Evolutionary conservation across 2,888 invertebrate species (phyloP).

Genomic region (Micropterix aruncella): DNA sequence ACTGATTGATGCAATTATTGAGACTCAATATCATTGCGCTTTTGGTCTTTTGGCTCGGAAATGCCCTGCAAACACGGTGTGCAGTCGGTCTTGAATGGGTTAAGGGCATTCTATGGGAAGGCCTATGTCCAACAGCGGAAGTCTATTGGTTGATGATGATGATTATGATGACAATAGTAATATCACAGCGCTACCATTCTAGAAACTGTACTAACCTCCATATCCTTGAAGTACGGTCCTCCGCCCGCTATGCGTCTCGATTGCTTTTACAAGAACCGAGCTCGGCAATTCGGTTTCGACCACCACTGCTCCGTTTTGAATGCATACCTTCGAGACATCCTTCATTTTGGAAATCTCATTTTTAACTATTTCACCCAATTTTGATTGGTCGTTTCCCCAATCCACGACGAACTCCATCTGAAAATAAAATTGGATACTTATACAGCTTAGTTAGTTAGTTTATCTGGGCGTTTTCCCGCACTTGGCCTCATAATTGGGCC

Average conservation of each 20-base stretch:
- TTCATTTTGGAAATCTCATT: neutral
- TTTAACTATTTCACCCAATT: neutral
- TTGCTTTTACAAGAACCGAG: conserved; percentile 27
- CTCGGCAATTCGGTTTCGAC: conserved; percentile 53
- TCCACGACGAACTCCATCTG: neutral
- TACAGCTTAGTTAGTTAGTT: too few species aligned
- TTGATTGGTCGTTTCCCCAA: neutral
- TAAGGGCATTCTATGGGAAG: too few species aligned
- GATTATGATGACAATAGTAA: too few species aligned
- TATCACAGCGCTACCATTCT: too few species aligned
- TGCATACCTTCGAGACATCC: neutral
- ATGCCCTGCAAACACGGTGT: too few species aligned
- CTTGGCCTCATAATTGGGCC: neutral
- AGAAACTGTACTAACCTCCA: conserved; percentile 42
- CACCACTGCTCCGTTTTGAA: conserved; percentile 53
- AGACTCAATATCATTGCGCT: too few species aligned
- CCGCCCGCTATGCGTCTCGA: conserved; percentile 46
- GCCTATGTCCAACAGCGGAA: too few species aligned
- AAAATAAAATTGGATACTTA: too few species aligned
- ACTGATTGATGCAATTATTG: too few species aligned
- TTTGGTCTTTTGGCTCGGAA: too few species aligned
- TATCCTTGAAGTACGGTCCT: conserved; percentile 68
- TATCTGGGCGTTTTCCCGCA: neutral
- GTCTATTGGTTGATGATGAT: too few species aligned
- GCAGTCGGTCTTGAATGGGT: too few species aligned